Evolutionary conservation across 2,797 vertebrate species (phyloP).

Genomic region (Alexandromys oeconomus): DNA sequence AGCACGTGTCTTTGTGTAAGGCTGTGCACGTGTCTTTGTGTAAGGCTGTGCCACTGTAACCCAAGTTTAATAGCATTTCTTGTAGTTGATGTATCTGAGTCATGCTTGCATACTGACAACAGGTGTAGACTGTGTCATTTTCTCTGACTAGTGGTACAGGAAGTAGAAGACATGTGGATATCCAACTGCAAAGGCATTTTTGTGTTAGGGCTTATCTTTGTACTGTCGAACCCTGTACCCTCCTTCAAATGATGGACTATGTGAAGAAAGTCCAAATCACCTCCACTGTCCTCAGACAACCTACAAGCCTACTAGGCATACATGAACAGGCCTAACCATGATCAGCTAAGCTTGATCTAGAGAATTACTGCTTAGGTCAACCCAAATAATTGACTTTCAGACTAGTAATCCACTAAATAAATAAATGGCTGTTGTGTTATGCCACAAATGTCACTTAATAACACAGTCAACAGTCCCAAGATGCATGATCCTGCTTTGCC

Average conservation of each 20-base stretch:
- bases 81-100: background rate
- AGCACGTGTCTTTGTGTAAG: background rate
- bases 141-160: background rate
- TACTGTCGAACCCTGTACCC: background rate
- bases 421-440: background rate
- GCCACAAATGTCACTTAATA: background rate
- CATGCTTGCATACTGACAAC: background rate
- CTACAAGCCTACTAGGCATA: background rate
- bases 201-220: background rate
- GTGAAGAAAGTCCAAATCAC: background rate
- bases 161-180: background rate
- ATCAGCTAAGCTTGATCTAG: background rate
- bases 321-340: background rate
- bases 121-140: background rate
- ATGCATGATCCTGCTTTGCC: background rate
- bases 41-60: background rate
- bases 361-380: background rate
- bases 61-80: background rate
- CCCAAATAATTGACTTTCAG: background rate
- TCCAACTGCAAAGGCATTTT: background rate
- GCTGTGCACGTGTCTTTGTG: background rate
- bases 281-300: background rate
- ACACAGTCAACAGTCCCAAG: background rate
- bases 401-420: background rate
- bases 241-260: background rate